Evolutionary conservation across 2,113 vertebrate genomes (phyloP), one percentile per base, ranked within the genome.

Genomic region (Microtus pennsylvanicus): DNA sequence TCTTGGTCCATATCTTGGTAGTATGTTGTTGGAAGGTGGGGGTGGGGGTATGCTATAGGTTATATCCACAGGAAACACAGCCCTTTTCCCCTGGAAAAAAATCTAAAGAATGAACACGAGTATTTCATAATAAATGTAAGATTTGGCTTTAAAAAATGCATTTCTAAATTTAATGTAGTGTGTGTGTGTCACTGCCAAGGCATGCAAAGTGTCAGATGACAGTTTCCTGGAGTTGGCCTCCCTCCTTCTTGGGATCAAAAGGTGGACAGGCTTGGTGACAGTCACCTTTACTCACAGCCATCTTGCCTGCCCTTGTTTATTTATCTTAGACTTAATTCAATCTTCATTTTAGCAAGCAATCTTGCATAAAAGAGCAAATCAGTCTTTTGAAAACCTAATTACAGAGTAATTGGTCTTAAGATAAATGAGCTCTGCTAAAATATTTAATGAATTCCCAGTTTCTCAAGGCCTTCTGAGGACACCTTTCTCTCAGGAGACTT

Each of bases 271-370:
- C 17, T n/a, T 81, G 78, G 19, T n/a, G 33, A 10, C 16, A 11
- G 58, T 21, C 52, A 58, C 78, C 52, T 58, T n/a, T 82, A 82
- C 52, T 58, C 21, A 38, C 5, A 83, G 22, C 7, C 55, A 83
- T 42, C 58, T 83, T 63, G 35, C 13, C 58, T 61, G 42, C 63
- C 26, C 28, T 33, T 87, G 30, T 69, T 86, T 86, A 35, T 69
- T 86, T 69, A 35, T 69, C 38, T 81, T 89, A 50, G 22, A 69
- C 70, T 90, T 87, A 90, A 67, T 35, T 63, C 11, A 88, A 13
- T 83, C 2, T 95, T 89, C 77, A 10, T 91, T 85, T 93, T 80
- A 89, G 72, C n/a, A 85, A 85, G 28, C 24, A 91, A 42, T 87
- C n/a, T 65, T 50, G 35, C 7, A 65, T 47, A 63, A 90, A 93